Base-by-base conservation (phyloP, 2,797 vertebrate species). In the Bradypodion pumilum region DNA sequence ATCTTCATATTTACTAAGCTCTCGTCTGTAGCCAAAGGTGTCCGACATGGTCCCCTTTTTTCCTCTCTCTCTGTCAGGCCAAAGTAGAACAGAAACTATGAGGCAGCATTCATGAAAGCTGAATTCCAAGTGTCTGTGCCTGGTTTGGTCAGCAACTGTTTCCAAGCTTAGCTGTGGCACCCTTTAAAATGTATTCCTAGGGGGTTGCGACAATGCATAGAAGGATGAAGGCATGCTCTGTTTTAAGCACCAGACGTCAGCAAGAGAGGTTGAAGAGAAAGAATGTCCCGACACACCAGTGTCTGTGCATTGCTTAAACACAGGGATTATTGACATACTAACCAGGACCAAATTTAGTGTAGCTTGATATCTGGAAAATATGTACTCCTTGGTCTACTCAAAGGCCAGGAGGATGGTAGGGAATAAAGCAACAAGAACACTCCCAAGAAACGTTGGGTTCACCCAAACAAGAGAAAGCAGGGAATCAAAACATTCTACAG, bases 1-100 rank as follows among this genome's bases (percentile, higher is more conserved):
- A 62, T 99, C 98, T 93, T 99, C 98, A 49, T 99, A 99, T 95
- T 99, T 99, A 92, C 98, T 99, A 85, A 99, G 96, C 94, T 98
- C 98, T 92, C 97, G 96, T 84, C 98, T 95, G 86, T 99, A 99
- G 84, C 98, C 98, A 74, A 99, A 99, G 85, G 94, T 96, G 92
- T n/a, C n/a, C n/a, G 97, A 99, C 98, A 99, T 99, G 94, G 93
- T 94, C 94, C 94, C 89, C 2, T 81, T 37, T 85, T 92, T 84
- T 56, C 49, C 12, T 56, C 5, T 19, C 49, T 9, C 21, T 19
- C 52, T 42, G 89, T 94, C 92, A 95, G 92, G 87, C 87, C 80
- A 79, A 60, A 85, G 81, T 25, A 88, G 66, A 91, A 75, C 65
- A 92, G 15, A 87, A 85, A 88, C 90, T 13, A 72, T 25, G 90